These are phyloP conservation scores for Xerus rutilus DNA, from an alignment of 2,797 vertebrate species.

Conservation along the genomic window DNA sequence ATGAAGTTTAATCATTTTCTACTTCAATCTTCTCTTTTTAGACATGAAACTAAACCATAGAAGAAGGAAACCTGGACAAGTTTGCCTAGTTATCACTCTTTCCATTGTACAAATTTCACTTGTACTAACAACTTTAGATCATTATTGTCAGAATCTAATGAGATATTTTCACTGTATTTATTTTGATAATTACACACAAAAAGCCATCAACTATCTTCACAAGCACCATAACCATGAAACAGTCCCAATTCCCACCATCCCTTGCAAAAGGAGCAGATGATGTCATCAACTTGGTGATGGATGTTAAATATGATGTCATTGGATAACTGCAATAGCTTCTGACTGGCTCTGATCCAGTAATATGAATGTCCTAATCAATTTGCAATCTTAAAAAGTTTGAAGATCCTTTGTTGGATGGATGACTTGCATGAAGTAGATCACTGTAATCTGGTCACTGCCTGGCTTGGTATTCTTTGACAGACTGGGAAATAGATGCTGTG, in stretches of 20 bases:
- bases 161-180: not conserved
- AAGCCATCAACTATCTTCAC: not conserved
- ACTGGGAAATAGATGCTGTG: not conserved
- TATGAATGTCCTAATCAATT: not conserved
- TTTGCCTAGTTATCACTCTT: not conserved
- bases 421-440: not conserved
- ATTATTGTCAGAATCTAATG: not conserved
- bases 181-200: constrained; percentile 27
- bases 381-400: not conserved
- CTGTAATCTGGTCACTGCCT: not conserved
- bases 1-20: not conserved
- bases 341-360: not conserved
- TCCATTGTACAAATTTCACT: not conserved
- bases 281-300: not conserved
- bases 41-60: not conserved
- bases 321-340: not conserved
- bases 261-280: not conserved
- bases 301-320: not conserved
- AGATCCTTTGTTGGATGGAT: not conserved
- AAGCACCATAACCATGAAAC: not conserved
- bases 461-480: not conserved
- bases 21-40: not conserved
- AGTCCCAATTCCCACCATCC: not conserved
- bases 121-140: not conserved
- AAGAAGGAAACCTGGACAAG: not conserved